Evolutionary conservation across 2,797 vertebrate species (phyloP).

Genomic region (Pelochelys cantorii): DNA sequence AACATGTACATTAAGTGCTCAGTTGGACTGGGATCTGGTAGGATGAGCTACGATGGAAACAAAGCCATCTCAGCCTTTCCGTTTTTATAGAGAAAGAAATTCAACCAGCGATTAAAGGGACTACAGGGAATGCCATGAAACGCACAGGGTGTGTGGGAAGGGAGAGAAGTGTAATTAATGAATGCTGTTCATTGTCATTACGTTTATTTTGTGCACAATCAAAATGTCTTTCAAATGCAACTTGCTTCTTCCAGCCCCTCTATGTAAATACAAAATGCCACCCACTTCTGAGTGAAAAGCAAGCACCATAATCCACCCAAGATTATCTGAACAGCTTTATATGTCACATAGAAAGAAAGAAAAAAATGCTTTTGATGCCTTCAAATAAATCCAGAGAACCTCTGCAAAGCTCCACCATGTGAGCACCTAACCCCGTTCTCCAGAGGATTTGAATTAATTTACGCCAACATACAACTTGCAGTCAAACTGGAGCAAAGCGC

Average conservation of each 20-base stretch:
- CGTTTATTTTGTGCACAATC: neutral
- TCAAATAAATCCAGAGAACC: neutral
- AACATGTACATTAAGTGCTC: neutral
- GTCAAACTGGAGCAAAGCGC: neutral
- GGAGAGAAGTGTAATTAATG: neutral
- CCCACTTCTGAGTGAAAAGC: neutral
- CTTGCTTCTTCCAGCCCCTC: neutral
- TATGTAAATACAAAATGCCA: neutral
- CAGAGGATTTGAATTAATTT: neutral
- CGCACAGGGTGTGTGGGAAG: neutral
- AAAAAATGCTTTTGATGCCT: neutral
- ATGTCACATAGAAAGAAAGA: neutral
- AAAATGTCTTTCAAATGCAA: neutral
- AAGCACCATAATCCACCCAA: slow-evolving; percentile 20
- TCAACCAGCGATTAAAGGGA: neutral
- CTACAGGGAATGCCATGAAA: neutral
- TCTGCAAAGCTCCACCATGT: neutral
- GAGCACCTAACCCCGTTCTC: neutral
- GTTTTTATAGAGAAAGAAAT: neutral
- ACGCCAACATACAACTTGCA: neutral
- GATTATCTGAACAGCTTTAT: neutral
- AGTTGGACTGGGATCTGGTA: neutral
- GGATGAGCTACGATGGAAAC: neutral
- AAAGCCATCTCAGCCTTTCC: neutral
- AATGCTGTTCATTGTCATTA: neutral